Evolutionary conservation across 2,888 invertebrate genomes (phyloP).

Genomic region (Cerastis leucographa): DNA sequence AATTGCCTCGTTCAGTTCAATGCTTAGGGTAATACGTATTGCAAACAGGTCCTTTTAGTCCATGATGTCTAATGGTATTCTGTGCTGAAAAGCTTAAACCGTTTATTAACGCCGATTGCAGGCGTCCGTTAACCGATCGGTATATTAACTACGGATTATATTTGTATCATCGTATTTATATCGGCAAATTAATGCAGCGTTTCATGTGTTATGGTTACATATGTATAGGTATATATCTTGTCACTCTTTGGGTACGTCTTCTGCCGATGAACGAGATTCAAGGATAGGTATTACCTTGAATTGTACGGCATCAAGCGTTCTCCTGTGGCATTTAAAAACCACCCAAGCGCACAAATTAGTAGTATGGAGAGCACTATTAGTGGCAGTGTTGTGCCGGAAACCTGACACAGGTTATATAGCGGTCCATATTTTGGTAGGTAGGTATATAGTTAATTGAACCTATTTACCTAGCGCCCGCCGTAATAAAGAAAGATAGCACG

Average conservation of each 20-base stretch:
- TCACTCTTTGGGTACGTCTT: not conserved
- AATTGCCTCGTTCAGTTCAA: conserved; percentile 79
- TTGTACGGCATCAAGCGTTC: conserved; percentile 8
- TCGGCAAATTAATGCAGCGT: conserved; percentile 12
- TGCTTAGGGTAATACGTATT: conserved; percentile 78
- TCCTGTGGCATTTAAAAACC: conserved; percentile 31
- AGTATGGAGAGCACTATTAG: not conserved
- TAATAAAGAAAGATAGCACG: not conserved
- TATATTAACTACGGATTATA: conserved; percentile 51
- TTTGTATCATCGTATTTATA: conserved; percentile 20
- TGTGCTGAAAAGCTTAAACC: conserved; percentile 62
- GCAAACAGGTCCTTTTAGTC: conserved; percentile 74
- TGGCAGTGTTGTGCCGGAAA: not conserved
- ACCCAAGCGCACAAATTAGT: conserved; percentile 2
- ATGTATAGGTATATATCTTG: not conserved
- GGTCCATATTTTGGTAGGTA: not conserved
- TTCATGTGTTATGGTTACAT: conserved; percentile 23
- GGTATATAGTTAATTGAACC: not conserved
- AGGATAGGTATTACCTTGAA: not conserved
- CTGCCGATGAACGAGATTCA: conserved; percentile 8
- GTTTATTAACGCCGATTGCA: conserved; percentile 62
- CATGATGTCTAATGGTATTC: conserved; percentile 65
- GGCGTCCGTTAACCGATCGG: conserved; percentile 40
- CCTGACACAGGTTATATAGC: not conserved
- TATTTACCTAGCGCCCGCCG: not conserved